These are phyloP conservation scores for Strigamia crassipes DNA, from an alignment of 2,888 invertebrate species.

Conservation along the genomic window DNA sequence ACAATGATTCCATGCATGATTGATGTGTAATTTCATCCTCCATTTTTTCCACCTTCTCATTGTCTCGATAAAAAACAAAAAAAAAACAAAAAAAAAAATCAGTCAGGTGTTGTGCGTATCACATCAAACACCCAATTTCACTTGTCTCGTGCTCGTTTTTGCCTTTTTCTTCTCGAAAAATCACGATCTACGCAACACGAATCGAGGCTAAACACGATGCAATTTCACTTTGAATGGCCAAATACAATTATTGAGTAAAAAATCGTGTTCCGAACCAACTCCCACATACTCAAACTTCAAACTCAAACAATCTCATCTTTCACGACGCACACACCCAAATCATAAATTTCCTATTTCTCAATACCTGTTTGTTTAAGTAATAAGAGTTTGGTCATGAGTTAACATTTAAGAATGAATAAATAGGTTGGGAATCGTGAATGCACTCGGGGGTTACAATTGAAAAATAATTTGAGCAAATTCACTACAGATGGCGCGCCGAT, in stretches of 20 bases:
- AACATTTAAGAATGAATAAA: neutral
- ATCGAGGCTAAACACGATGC: slow-evolving; percentile 32
- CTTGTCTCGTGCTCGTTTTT: slow-evolving; percentile 3
- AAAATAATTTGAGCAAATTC: neutral
- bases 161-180: neutral
- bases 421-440: neutral
- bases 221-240: slow-evolving; percentile 24
- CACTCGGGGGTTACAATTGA: neutral
- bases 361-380: neutral
- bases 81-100: neutral
- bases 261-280: neutral
- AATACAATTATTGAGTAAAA: slow-evolving; percentile 19
- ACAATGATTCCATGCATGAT: slow-evolving; percentile 40
- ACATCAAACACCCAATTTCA: slow-evolving; percentile 11
- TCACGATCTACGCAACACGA: slow-evolving; percentile 17
- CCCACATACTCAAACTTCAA: neutral
- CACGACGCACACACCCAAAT: neutral
- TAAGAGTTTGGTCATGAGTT: neutral
- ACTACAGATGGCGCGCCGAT: neutral
- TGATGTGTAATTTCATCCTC: slow-evolving; percentile 17
- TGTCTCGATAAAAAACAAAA: neutral
- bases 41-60: slow-evolving; percentile 15
- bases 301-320: neutral
- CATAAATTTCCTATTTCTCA: neutral
- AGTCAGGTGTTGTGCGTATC: slow-evolving; percentile 21